Conservation (phyloP, 2,888 invertebrate species). For the Cheiracanthium punctorium region DNA sequence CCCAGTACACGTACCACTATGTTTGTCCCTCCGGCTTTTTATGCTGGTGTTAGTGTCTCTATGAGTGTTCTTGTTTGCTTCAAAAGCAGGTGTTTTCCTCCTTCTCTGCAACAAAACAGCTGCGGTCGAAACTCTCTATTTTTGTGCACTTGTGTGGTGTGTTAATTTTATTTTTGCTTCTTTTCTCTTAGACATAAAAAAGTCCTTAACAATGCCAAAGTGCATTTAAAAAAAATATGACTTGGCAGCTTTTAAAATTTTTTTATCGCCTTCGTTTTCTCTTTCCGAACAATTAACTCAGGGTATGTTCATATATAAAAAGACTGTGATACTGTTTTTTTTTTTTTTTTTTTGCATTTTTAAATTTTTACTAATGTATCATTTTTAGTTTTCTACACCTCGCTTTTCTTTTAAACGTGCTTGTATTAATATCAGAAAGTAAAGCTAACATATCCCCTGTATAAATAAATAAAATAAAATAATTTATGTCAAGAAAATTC, state of each 20-base stretch:
- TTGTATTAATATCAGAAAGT: too few relatives aligned
- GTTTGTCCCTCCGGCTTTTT: neutral
- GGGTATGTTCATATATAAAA: too few relatives aligned
- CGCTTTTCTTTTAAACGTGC: too few relatives aligned
- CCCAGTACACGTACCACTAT: neutral
- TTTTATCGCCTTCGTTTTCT: too few relatives aligned
- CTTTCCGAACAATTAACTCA: too few relatives aligned
- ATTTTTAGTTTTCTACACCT: too few relatives aligned
- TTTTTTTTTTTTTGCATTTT: too few relatives aligned
- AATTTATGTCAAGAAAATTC: too few relatives aligned
- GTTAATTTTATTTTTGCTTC: neutral
- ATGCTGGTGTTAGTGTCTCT: neutral
- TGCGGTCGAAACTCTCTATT: constrained; percentile 12
- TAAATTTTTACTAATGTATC: too few relatives aligned
- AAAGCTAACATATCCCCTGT: too few relatives aligned
- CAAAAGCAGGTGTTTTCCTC: constrained; percentile 54
- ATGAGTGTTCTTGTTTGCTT: constrained; percentile 37
- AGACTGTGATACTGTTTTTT: too few relatives aligned
- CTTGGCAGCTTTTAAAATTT: neutral
- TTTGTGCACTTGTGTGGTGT: constrained; percentile 13
- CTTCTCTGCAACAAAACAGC: constrained; percentile 37
- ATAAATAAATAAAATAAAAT: too few relatives aligned
- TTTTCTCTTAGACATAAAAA: neutral
- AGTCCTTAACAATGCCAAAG: constrained; percentile 3
- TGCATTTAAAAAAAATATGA: constrained; percentile 11